These are phyloP conservation scores for Thomomys bottae DNA, from an alignment of 2,113 vertebrate species.

Conservation along the genomic window DNA sequence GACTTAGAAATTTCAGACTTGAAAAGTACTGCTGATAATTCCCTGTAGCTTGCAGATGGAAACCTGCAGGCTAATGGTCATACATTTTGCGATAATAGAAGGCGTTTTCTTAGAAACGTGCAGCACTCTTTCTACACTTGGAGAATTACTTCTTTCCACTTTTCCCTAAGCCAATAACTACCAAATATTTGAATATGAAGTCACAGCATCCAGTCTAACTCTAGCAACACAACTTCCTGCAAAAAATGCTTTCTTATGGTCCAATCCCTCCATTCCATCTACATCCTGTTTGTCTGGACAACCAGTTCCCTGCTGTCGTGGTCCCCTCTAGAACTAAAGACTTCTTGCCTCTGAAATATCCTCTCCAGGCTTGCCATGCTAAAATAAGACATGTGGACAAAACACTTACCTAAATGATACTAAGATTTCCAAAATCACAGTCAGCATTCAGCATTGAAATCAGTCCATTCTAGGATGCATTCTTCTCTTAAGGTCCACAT, in stretches of 20 bases:
- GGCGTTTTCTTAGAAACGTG: not conserved
- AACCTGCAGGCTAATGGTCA: not conserved
- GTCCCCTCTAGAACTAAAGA: not conserved
- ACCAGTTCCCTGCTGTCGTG: not conserved
- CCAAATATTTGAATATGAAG: not conserved
- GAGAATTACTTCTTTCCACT: not conserved
- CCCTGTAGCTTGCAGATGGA: not conserved
- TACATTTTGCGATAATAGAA: not conserved
- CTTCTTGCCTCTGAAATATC: not conserved
- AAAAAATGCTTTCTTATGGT: not conserved
- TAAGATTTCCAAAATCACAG: not conserved
- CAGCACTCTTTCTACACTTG: not conserved
- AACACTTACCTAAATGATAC: not conserved
- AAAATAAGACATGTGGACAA: not conserved
- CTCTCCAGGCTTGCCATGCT: not conserved
- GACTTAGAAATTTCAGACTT: not conserved
- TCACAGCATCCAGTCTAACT: not conserved
- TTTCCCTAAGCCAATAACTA: slow-evolving; percentile 1
- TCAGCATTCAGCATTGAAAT: not conserved
- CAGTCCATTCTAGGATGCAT: not conserved
- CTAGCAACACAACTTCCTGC: not conserved
- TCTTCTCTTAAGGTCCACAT: not conserved
- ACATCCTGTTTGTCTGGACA: not conserved
- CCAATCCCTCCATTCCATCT: not conserved
- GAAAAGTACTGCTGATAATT: not conserved